Conservation (phyloP, 2,888 invertebrate species). For the Acronicta aceris region DNA sequence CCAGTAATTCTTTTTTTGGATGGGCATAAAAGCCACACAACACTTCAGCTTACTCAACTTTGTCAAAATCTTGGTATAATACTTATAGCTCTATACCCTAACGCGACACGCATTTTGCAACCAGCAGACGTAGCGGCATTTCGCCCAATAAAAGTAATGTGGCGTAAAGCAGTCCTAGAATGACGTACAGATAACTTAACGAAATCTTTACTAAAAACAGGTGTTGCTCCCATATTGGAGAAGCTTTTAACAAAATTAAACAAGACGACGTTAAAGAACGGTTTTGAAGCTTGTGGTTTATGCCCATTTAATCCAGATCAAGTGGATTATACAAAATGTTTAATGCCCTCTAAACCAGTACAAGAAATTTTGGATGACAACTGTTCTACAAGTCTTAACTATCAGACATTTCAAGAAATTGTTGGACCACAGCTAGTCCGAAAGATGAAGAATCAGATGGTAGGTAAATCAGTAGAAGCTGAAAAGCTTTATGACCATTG, state of each 20-base stretch:
- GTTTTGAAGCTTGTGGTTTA: slow-evolving; percentile 39
- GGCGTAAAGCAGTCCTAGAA: slow-evolving; percentile 49
- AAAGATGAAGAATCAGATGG: slow-evolving; percentile 37
- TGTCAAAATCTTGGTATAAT: slow-evolving; percentile 44
- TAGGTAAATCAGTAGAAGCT: too few relatives aligned
- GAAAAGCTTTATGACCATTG: too few relatives aligned
- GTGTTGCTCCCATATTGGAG: slow-evolving; percentile 11
- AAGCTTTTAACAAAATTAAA: too few relatives aligned
- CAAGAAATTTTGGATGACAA: slow-evolving; percentile 34
- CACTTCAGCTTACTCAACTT: slow-evolving; percentile 39
- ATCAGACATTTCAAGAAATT: slow-evolving; percentile 38
- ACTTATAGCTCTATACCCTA: slow-evolving; percentile 48
- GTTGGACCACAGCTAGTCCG: slow-evolving; percentile 41
- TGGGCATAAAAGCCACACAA: slow-evolving; percentile 50
- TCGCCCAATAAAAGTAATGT: slow-evolving; percentile 47
- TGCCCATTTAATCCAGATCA: slow-evolving; percentile 45
- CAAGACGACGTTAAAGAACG: slow-evolving; percentile 30
- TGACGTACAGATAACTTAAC: slow-evolving; percentile 41
- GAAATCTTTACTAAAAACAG: slow-evolving; percentile 35
- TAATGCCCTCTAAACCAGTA: slow-evolving; percentile 33
- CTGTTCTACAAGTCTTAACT: slow-evolving; percentile 32
- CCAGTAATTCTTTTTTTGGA: slow-evolving; percentile 50
- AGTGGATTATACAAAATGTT: slow-evolving; percentile 34
- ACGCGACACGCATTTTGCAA: slow-evolving; percentile 45
- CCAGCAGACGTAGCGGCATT: slow-evolving; percentile 46